Percentiles rank a stretch among this genome's conserved stretches.
Conservation (phyloP, 2,888 invertebrate genomes). For the Scaptomyza tumidula region DNA sequence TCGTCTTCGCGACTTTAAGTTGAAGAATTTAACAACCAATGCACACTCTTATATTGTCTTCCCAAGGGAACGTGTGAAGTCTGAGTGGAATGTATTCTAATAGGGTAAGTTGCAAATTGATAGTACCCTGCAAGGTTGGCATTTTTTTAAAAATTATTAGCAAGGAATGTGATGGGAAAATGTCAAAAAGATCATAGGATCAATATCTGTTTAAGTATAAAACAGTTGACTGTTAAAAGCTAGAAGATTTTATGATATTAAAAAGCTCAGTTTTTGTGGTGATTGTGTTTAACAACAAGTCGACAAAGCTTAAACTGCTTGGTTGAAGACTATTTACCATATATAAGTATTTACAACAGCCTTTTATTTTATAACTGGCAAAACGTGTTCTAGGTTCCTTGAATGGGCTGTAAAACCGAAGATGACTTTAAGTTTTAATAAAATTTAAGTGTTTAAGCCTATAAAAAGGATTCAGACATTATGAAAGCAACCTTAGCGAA, state of each 20-base stretch:
- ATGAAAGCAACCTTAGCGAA: too few relatives aligned
- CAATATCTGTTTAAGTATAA: background rate
- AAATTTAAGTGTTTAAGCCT: too few relatives aligned
- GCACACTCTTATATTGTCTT: conserved; percentile 17
- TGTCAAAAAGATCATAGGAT: background rate
- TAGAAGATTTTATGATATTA: too few relatives aligned
- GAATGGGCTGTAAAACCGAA: background rate
- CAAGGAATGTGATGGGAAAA: conserved; percentile 30
- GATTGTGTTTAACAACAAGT: background rate
- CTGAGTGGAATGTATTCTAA: conserved; percentile 36
- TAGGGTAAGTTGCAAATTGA: conserved; percentile 37
- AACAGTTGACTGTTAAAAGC: too few relatives aligned
- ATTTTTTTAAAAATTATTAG: conserved; percentile 12
- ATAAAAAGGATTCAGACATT: too few relatives aligned
- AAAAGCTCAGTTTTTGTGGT: too few relatives aligned
- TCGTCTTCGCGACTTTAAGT: conserved; percentile 41
- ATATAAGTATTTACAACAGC: background rate
- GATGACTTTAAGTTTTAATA: too few relatives aligned
- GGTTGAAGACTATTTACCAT: conserved; percentile 9
- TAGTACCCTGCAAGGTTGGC: conserved; percentile 33
- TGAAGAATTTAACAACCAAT: conserved; percentile 38
- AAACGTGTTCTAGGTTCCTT: conserved; percentile 40
- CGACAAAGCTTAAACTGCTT: background rate
- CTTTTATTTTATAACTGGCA: conserved; percentile 30
- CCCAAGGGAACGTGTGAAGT: conserved; percentile 33